A percentile compares a stretch with the other conserved stretches of the same genome.
Evolutionary conservation across 2,797 vertebrate genomes (phyloP).

Genomic region (Helarctos malayanus): DNA sequence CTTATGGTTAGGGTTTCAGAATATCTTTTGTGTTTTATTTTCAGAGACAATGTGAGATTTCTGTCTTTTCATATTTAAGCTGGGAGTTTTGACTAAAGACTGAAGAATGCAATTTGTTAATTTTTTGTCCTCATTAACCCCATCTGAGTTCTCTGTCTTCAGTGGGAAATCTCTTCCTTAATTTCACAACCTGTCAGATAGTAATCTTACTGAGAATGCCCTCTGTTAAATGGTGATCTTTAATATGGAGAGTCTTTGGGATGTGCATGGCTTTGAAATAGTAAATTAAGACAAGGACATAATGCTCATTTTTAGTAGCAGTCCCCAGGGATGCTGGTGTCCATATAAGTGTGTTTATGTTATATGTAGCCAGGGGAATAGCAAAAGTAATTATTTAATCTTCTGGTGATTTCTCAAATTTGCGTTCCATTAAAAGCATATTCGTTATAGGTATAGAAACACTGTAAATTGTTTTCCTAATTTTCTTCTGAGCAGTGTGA

Average conservation of each 20-base stretch:
- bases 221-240: neutral
- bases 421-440: neutral
- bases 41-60: neutral
- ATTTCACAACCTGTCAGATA: neutral
- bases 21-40: neutral
- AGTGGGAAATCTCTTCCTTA: neutral
- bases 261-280: neutral
- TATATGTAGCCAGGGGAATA: neutral
- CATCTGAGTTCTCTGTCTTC: neutral
- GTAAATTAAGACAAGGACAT: neutral
- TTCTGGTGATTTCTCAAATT: neutral
- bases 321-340: neutral
- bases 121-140: neutral
- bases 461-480: neutral
- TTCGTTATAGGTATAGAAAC: neutral
- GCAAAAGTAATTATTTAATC: neutral
- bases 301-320: neutral
- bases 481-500: neutral
- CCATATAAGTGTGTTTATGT: neutral
- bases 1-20: neutral
- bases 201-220: neutral
- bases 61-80: neutral
- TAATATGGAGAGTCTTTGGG: neutral
- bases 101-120: neutral
- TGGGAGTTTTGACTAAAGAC: neutral